Base-by-base conservation (phyloP, 2,888 invertebrate genomes). In the Rambutsinella grinnellia region DNA sequence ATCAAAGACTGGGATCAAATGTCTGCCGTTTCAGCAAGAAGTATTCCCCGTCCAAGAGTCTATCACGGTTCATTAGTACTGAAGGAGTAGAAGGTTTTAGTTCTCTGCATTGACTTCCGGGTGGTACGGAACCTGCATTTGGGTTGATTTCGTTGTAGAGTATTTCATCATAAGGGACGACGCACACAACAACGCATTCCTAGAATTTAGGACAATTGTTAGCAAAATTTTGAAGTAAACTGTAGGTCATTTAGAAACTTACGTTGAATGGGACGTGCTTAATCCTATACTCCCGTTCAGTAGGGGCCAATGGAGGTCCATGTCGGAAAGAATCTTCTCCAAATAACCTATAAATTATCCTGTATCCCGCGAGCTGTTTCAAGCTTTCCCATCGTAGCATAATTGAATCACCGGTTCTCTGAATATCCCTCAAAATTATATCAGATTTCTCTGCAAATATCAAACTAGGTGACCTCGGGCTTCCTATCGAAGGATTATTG, bases 181-280 rank as follows among this genome's bases (percentile, higher is more conserved):
- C 96, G 88, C 96, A 96, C 79, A 96, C 96, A 79, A 96, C 93
- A 82, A 96, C 93, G 87, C 96, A 96, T 89, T 96, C 96, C 92
- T 95, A n/a, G 88, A 47, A 87, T 87, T 74, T 63, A 58, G 6
- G n/a, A n/a, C n/a, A n/a, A n/a, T n/a, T n/a, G 47, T 27, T 62
- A 19, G n/a, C 6, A n/a, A 60, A 28, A 19, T 27, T 21, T 2
- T 54, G 5, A 54, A 53, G 17, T 49, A n/a, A 5, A 49, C 49
- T 54, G 54, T 15, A 23, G 5, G 13, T 15, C 54, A 69, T 27
- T 28, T 49, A 44, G 2, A n/a, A 54, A 75, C 85, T 87, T 87
- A 93, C 93, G 91, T 93, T 94, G 10, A 93, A 91, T 54, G 96
- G 96, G 76, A 96, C 94, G 85, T 95, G 96, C 88, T 95, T 95